phyloP scores from a whole-genome alignment of 1,140 invertebrate species.

The Drosophila persimilis region DNA sequence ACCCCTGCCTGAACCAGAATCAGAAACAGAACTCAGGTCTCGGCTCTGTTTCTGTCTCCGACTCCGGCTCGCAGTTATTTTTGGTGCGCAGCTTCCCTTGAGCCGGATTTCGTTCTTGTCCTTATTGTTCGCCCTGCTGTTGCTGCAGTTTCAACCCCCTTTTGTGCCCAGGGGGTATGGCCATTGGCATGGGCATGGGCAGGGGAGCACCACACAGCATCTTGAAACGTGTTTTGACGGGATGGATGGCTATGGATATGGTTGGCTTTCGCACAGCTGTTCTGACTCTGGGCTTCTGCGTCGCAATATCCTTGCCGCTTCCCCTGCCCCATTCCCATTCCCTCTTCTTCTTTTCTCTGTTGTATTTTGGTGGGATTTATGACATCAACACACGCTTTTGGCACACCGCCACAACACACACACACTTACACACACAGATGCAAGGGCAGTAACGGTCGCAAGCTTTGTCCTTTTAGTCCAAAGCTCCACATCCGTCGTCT shows the following conservation, averaged over 20 bases:
- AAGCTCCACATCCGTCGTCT: constrained; percentile 48
- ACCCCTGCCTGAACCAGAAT: constrained; percentile 3
- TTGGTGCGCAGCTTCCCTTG: constrained; percentile 57
- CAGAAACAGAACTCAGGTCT: too few species aligned
- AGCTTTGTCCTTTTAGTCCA: constrained; percentile 61
- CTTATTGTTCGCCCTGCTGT: not conserved
- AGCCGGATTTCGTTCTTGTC: constrained; percentile 23
- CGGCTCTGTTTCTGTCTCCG: constrained; percentile 24
- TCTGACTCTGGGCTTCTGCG: constrained; percentile 17
- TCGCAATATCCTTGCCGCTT: constrained; percentile 39
- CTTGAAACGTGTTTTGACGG: constrained; percentile 69
- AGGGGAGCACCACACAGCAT: constrained; percentile 6
- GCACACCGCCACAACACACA: constrained; percentile 12
- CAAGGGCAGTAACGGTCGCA: constrained; percentile 23
- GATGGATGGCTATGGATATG: constrained; percentile 44
- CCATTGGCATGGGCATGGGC: too few species aligned
- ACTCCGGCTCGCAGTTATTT: constrained; percentile 5
- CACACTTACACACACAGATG: constrained; percentile 16
- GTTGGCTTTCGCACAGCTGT: constrained; percentile 25
- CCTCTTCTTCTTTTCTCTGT: not conserved
- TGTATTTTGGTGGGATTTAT: constrained; percentile 49
- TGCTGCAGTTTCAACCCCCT: constrained; percentile 45
- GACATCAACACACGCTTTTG: constrained; percentile 74
- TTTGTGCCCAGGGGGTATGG: too few species aligned
- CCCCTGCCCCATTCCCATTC: not conserved